A percentile compares a stretch with the other conserved stretches of the same genome.
Evolutionary conservation across 1,140 invertebrate genomes (phyloP).

Genomic region (Drosophila gunungcola): DNA sequence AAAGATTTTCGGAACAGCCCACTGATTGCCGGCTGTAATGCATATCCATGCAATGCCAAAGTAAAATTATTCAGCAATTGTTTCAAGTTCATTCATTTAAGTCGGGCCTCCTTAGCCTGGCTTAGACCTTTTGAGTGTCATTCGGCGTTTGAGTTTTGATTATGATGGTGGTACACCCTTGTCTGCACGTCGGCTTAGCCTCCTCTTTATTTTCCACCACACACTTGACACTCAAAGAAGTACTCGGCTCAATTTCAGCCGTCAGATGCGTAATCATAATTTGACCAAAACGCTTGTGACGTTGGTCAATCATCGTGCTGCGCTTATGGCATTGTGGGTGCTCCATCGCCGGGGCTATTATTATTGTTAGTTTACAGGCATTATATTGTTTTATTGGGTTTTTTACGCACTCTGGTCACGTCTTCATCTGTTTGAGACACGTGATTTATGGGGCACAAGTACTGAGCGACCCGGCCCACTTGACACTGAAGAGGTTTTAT

Average conservation of each 20-base stretch:
- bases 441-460: slow-evolving; percentile 60
- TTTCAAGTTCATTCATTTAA: slow-evolving; percentile 76
- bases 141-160: slow-evolving; percentile 45
- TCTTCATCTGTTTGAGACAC: slow-evolving; percentile 59
- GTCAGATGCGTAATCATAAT: slow-evolving; percentile 33
- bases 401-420: slow-evolving; percentile 55
- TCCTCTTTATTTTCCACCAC: slow-evolving; percentile 20
- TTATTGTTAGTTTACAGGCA: slow-evolving; percentile 59
- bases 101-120: slow-evolving; percentile 16
- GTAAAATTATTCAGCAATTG: slow-evolving; percentile 63
- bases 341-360: slow-evolving; percentile 15
- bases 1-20: slow-evolving; percentile 30
- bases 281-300: slow-evolving; percentile 20
- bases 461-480: slow-evolving; percentile 26
- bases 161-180: slow-evolving; percentile 14
- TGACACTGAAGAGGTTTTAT: slow-evolving; percentile 61
- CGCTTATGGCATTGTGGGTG: slow-evolving; percentile 17
- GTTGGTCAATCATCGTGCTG: slow-evolving; percentile 33
- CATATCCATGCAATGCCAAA: slow-evolving; percentile 34
- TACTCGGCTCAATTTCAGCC: slow-evolving; percentile 22
- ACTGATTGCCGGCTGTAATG: not conserved
- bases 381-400: slow-evolving; percentile 54
- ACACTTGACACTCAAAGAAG: slow-evolving; percentile 38
- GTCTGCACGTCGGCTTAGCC: slow-evolving; percentile 19
- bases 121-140: slow-evolving; percentile 54